Percentiles rank a stretch among this genome's conserved stretches.
phyloP scores from a whole-genome alignment of 2,888 invertebrate species.

The Megalurothrips usitatus region DNA sequence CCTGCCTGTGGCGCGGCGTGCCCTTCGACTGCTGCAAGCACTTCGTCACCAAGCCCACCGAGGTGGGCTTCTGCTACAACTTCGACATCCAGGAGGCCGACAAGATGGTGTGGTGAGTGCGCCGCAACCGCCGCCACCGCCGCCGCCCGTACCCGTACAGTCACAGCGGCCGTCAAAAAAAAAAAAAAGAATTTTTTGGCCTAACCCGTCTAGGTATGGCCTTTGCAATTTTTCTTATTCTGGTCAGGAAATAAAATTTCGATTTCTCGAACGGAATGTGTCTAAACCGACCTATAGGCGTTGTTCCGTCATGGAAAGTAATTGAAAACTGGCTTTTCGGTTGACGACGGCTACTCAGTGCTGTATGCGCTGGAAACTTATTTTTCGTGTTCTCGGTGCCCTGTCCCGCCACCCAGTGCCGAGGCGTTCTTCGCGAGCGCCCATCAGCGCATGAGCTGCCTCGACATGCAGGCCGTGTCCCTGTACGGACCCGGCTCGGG shows the following conservation, averaged over 20 bases:
- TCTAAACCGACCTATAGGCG: too few species aligned
- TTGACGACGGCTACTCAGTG: too few species aligned
- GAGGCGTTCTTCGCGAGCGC: neutral
- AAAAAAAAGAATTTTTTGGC: neutral
- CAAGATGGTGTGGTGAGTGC: neutral
- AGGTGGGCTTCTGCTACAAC: slow-evolving; percentile 1
- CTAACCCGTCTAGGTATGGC: too few species aligned
- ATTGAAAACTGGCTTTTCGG: too few species aligned
- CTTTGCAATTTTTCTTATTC: too few species aligned
- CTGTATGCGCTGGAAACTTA: too few species aligned
- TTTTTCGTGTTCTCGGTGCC: neutral
- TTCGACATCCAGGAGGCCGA: neutral
- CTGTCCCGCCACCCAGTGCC: neutral
- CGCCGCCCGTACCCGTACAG: neutral
- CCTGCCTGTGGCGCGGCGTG: neutral
- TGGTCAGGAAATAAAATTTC: too few species aligned
- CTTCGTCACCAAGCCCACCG: neutral
- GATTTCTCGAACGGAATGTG: too few species aligned
- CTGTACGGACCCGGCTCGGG: neutral
- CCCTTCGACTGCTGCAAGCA: slow-evolving; percentile 16
- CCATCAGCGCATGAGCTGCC: neutral
- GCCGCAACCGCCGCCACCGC: neutral
- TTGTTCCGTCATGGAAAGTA: too few species aligned
- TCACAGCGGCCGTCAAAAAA: neutral
- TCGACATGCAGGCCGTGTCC: neutral